Percentiles rank a stretch among this genome's conserved stretches.
Conservation (phyloP, 2,888 invertebrate genomes). For the Helleia helle region DNA sequence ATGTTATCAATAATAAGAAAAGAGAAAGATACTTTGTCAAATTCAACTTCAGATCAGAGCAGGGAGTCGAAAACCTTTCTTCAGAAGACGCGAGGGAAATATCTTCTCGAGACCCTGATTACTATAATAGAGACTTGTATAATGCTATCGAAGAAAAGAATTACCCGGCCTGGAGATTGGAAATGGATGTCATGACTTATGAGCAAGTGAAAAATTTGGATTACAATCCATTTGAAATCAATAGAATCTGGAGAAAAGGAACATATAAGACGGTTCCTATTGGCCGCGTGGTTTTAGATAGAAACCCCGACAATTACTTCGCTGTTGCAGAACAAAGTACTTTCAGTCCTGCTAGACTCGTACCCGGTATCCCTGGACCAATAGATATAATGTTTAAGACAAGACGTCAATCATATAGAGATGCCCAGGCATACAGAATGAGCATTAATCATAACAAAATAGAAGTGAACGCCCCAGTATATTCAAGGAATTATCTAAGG, state of each 20-base stretch:
- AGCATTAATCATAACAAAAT: slow-evolving; percentile 42
- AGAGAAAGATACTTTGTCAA: slow-evolving; percentile 84
- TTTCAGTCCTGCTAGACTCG: slow-evolving; percentile 43
- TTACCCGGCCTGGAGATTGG: slow-evolving; percentile 44
- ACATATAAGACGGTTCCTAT: slow-evolving; percentile 38
- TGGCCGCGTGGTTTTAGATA: slow-evolving; percentile 38
- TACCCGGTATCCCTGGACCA: slow-evolving; percentile 52
- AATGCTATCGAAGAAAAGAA: slow-evolving; percentile 85
- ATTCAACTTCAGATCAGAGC: slow-evolving; percentile 92
- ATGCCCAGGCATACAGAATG: slow-evolving; percentile 44
- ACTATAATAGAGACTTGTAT: slow-evolving; percentile 86
- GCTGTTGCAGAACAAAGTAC: slow-evolving; percentile 36
- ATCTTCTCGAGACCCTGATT: slow-evolving; percentile 85
- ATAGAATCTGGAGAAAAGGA: slow-evolving; percentile 44
- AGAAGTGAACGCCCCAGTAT: slow-evolving; percentile 38
- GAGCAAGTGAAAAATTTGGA: slow-evolving; percentile 32
- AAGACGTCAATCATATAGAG: slow-evolving; percentile 36
- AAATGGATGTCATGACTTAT: slow-evolving; percentile 41
- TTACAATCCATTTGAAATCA: slow-evolving; percentile 50
- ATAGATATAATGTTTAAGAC: slow-evolving; percentile 38
- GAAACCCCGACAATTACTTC: slow-evolving; percentile 40
- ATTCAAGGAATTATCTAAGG: slow-evolving; percentile 36
- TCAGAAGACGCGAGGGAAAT: slow-evolving; percentile 76
- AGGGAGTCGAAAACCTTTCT: slow-evolving; percentile 84
- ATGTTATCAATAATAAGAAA: slow-evolving; percentile 85